These are phyloP conservation scores for Hippasteria phrygiana DNA, from an alignment of 53 echinoderm and acorn worm species.

Conservation along the genomic window DNA sequence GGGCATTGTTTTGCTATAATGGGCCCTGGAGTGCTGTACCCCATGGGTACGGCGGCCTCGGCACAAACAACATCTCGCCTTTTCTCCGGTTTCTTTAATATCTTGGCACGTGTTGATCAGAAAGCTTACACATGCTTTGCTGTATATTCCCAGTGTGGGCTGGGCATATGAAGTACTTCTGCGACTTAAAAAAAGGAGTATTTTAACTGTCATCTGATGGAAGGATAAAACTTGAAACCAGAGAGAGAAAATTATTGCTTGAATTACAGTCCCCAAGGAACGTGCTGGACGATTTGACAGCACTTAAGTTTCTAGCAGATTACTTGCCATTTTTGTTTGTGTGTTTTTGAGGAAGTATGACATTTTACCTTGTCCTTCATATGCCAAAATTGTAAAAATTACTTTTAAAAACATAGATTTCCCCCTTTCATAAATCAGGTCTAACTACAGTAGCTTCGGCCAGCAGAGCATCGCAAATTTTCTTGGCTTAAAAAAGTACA, in stretches of 20 bases:
- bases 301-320: neutral
- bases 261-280: conserved; percentile 32
- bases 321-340: neutral
- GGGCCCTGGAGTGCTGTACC: conserved; percentile 28
- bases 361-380: neutral
- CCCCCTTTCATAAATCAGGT: too few species aligned
- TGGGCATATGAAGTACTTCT: neutral
- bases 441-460: too few species aligned
- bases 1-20: conserved; percentile 48
- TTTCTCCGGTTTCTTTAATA: neutral
- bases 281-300: neutral
- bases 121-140: conserved; percentile 40
- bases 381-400: neutral
- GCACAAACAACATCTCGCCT: conserved; percentile 4
- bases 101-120: conserved; percentile 13
- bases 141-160: conserved; percentile 30
- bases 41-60: neutral
- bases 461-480: too few species aligned
- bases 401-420: too few species aligned
- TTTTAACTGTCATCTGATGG: conserved; percentile 22
- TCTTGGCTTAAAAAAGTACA: neutral
- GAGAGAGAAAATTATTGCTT: conserved; percentile 2
- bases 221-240: neutral
- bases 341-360: neutral
- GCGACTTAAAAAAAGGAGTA: neutral